A percentile compares a stretch with the other conserved stretches of the same genome.
These are phyloP conservation scores for Indicator maculatus DNA, from an alignment of 2,113 vertebrate species.

Conservation along the genomic window DNA sequence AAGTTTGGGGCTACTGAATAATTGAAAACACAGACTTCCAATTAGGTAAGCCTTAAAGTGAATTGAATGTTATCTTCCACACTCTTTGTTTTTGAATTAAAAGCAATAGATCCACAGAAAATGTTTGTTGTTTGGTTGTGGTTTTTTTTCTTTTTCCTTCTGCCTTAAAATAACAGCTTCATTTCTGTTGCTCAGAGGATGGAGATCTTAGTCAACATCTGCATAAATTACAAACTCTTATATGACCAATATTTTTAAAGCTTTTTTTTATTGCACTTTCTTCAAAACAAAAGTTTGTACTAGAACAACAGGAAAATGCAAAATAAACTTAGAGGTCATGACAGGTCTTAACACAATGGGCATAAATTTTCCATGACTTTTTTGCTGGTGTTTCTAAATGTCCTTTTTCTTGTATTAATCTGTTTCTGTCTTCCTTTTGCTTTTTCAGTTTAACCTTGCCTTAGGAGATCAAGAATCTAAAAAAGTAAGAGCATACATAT, in stretches of 20 bases:
- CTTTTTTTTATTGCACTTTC: neutral
- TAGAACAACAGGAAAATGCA: neutral
- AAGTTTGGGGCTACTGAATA: neutral
- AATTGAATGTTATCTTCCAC: neutral
- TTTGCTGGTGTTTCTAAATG: neutral
- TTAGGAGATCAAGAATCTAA: neutral
- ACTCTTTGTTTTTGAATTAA: neutral
- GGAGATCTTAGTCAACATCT: neutral
- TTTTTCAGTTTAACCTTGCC: neutral
- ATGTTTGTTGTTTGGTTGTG: neutral
- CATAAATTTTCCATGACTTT: neutral
- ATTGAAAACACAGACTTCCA: neutral
- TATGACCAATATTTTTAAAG: neutral
- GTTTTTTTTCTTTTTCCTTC: neutral
- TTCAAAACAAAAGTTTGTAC: neutral
- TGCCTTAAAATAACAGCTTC: neutral
- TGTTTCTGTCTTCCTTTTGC: neutral
- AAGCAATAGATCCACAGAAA: neutral
- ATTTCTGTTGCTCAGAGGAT: neutral
- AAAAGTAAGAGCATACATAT: neutral
- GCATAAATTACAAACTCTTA: neutral
- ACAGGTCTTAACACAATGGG: neutral
- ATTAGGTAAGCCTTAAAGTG: neutral
- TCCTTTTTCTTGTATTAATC: neutral
- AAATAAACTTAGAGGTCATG: neutral